Percentiles rank a stretch among this genome's conserved stretches.
Conservation (phyloP, 2,113 vertebrate species). For the Morphnarchus princeps region DNA sequence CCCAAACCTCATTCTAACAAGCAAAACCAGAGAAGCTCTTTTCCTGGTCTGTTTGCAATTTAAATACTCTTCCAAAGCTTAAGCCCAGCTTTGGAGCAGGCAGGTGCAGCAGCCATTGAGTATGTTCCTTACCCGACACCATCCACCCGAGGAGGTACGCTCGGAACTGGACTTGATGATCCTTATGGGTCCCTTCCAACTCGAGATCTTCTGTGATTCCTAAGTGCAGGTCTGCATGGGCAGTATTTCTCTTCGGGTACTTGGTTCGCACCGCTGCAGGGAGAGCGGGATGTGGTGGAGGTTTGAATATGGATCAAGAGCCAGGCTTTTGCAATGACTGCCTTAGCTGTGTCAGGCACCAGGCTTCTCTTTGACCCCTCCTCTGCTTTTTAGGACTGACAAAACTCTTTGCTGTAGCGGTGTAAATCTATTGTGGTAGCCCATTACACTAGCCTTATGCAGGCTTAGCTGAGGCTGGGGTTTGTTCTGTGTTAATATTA, state of each 20-base stretch:
- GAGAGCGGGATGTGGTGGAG: accelerated
- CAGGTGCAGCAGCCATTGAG: accelerated
- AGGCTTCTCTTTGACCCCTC: background rate
- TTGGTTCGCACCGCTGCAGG: background rate
- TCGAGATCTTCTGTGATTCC: accelerated
- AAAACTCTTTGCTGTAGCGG: background rate
- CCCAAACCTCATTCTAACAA: background rate
- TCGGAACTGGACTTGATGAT: background rate
- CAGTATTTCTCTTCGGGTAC: accelerated
- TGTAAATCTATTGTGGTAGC: background rate
- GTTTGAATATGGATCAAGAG: background rate
- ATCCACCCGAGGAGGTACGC: accelerated
- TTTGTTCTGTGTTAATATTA: constrained; percentile 19
- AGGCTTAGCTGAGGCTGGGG: background rate
- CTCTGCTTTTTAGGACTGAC: background rate
- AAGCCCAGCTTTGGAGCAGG: background rate
- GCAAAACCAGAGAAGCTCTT: background rate
- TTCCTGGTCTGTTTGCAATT: background rate
- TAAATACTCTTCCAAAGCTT: background rate
- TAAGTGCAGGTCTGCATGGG: accelerated
- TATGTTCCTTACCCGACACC: background rate
- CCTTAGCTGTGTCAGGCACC: background rate
- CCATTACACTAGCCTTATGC: background rate
- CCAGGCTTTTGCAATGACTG: background rate
- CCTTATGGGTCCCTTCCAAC: background rate